A percentile compares a stretch with the other conserved stretches of the same genome.
These are phyloP conservation scores for Caenorhabditis virilis DNA, from an alignment of 2,888 invertebrate species.

Conservation along the genomic window DNA sequence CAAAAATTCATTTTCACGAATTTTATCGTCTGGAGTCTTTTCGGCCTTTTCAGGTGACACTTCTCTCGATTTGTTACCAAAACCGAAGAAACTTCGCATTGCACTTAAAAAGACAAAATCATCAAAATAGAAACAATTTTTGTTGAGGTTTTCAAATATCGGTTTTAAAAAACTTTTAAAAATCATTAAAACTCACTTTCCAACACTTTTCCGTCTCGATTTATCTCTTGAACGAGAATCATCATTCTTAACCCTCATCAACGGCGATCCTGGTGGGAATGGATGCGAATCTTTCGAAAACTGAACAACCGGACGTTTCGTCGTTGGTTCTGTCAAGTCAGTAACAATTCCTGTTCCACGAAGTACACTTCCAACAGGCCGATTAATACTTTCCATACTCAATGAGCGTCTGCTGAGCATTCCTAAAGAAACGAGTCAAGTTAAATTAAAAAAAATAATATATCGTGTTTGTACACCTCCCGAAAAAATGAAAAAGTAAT, in stretches of 20 bases:
- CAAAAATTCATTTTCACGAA: slow-evolving; percentile 1
- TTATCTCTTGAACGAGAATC: slow-evolving; percentile 34
- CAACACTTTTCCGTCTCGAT: slow-evolving; percentile 46
- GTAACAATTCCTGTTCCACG: slow-evolving; percentile 24
- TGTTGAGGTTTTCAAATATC: neutral
- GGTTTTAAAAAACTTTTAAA: neutral
- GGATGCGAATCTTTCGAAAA: slow-evolving; percentile 28
- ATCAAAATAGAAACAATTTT: neutral
- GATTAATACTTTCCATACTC: slow-evolving; percentile 51
- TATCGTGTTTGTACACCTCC: no score
- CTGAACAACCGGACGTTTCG: slow-evolving; percentile 8
- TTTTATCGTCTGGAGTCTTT: slow-evolving; percentile 12
- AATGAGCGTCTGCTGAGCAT: slow-evolving; percentile 35
- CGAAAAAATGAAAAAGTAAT: no score
- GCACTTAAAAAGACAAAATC: slow-evolving; percentile 43
- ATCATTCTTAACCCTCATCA: slow-evolving; percentile 21
- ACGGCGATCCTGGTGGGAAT: slow-evolving; percentile 41
- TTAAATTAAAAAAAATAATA: no score
- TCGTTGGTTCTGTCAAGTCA: slow-evolving; percentile 1
- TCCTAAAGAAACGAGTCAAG: slow-evolving; percentile 14
- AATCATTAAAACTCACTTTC: slow-evolving; percentile 28
- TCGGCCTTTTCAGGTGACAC: slow-evolving; percentile 44
- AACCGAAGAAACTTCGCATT: slow-evolving; percentile 50
- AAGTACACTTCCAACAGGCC: slow-evolving; percentile 21
- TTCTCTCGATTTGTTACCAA: slow-evolving; percentile 51